Evolutionary conservation across 2,113 vertebrate genomes (phyloP).

Genomic region (Scomber japonicus): DNA sequence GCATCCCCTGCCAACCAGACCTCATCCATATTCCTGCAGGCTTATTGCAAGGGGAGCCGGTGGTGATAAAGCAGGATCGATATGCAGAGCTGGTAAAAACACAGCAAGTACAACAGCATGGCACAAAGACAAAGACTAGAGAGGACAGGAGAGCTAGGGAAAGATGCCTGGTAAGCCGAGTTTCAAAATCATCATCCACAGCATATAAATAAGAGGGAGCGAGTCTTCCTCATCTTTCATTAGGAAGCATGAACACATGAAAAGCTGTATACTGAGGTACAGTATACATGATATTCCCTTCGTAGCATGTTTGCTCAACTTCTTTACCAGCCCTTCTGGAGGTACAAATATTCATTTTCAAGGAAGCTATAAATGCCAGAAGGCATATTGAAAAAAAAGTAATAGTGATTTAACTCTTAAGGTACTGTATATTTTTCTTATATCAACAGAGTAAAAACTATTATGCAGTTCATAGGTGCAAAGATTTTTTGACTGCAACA

Average conservation of each 20-base stretch:
- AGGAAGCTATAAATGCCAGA: conserved; percentile 37
- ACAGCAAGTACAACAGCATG: conserved; percentile 75
- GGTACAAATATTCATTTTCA: conserved; percentile 56
- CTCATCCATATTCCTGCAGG: conserved; percentile 80
- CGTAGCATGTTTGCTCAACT: conserved; percentile 21
- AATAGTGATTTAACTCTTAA: conserved; percentile 54
- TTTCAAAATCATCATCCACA: conserved; percentile 49
- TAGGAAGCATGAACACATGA: conserved; percentile 60
- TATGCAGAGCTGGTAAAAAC: conserved; percentile 82
- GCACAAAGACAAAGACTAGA: conserved; percentile 66
- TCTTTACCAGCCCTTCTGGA: conserved; percentile 44
- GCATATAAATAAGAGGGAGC: conserved; percentile 59
- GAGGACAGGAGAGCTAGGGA: conserved; percentile 57
- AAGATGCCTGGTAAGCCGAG: conserved; percentile 58
- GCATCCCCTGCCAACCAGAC: conserved; percentile 71
- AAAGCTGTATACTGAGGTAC: conserved; percentile 30
- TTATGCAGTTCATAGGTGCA: conserved; percentile 61
- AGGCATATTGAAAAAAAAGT: conserved; percentile 35
- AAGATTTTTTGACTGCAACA: conserved; percentile 56
- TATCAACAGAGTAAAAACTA: conserved; percentile 34
- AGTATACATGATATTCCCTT: conserved; percentile 13
- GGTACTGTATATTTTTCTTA: conserved; percentile 43
- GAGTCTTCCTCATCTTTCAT: conserved; percentile 10
- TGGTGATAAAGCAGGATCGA: conserved; percentile 81
- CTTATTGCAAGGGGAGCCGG: conserved; percentile 71